Base-by-base conservation (phyloP, 2,888 invertebrate genomes). In the Eurytoma californica region DNA sequence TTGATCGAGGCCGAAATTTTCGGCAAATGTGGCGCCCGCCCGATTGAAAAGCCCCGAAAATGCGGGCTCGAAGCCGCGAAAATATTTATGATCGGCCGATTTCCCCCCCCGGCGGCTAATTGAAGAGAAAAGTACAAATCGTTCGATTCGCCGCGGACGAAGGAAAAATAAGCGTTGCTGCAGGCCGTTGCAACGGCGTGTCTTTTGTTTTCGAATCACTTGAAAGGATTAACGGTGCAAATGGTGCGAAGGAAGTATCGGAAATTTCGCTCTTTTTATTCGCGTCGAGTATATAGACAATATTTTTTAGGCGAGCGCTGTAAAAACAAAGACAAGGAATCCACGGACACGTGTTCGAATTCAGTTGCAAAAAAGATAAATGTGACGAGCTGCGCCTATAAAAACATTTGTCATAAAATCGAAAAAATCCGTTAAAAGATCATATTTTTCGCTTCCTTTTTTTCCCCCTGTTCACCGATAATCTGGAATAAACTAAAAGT, bases 401-500 rank as follows among this genome's bases (percentile, higher is more conserved):
- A 70, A 73, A 70, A 28, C 75, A 20, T 28, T 49, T 39, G 49
- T 30, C 49, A 30, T 67, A 72, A 72, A 67, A 72, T 73, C 72
- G 77, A 63, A 72, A 73, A 68, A 69, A 67, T n/a, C 66, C 60
- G 49, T 72, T 58, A 67, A 74, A 69, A 28, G 61, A 68, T 4
- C n/a, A 24, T 66, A 68, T 72, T 61, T 69, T 49, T 68, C 58
- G 7, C 55, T 55, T 16, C 30, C 24, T 18, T 61, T 28, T 60
- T 60, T 58, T 53, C 30, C 58, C 53, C 30, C 77, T 67, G 76
- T 53, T 66, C 18, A 51, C 72, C 80, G 78, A 76, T n/a, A 39
- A 60, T n/a, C 49, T 24, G 63, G 49, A 73, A 73, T 82, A 82
- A 82, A 82, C 39, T 39, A 39, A 39, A 83, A 79, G 60, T 60